Evolutionary conservation across 2,888 invertebrate genomes (phyloP), one percentile per base, ranked within the genome.

Genomic region (Pogonocherus hispidulus): DNA sequence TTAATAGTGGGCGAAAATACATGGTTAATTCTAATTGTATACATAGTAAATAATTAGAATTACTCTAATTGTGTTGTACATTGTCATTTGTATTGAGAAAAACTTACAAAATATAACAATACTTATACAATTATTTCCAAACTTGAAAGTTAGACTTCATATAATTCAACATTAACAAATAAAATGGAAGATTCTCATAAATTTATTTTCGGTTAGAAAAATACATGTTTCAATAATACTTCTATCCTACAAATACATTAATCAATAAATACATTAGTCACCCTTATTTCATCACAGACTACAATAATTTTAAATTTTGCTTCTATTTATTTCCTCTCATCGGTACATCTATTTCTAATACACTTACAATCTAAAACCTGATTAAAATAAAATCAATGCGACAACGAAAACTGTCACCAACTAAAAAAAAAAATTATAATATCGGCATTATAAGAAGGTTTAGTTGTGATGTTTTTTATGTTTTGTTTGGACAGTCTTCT

Each of bases 231-330:
- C 76, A 81, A 81, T 83, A 82, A 82, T 82, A 81, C 77, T 74
- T 82, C 79, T 81, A 81, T 72, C 63, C 72, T 75, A 75, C 81
- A 76, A 81, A 78, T 81, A 82, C 79, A 75, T 83, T 41, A 82
- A 81, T 82, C 80, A 84, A 84, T 84, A 84, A 85, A 84, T 84
- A 84, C 80, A 81, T 83, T 84, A 85, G 85, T 84, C 85, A 85
- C 85, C 85, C 84, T 84, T 83, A 80, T 78, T 83, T 84, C 83
- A 85, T 85, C 85, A 85, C 85, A 85, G 85, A 84, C 85, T 85
- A 85, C 84, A 84, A 75, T 76, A 73, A 74, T 63, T 67, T 47
- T 47, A 20, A 47, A 47, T 47, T 47, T 47, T 47, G 47, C 47
- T 22, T 47, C 22, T 47, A 47, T 47, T 19, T 47, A 14, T 47